Evolutionary conservation across 2,113 vertebrate genomes (phyloP).

Genomic region (Ardeotis arabs): DNA sequence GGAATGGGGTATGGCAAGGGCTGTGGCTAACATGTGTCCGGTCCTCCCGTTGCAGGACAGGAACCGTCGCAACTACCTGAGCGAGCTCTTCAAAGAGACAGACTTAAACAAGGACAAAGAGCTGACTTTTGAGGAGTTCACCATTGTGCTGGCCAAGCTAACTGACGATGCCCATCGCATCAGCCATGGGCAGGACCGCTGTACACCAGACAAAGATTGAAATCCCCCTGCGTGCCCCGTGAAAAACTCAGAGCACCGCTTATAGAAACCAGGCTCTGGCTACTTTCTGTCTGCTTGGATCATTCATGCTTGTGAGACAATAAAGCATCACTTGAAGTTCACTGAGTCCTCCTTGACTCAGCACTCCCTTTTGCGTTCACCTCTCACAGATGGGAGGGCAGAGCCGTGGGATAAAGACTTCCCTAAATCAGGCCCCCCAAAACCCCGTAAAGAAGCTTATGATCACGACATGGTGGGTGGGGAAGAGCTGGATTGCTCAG

Average conservation of each 20-base stretch:
- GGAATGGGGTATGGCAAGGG: not conserved
- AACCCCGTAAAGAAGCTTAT: not conserved
- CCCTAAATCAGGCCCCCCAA: not conserved
- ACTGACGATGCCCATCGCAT: not conserved
- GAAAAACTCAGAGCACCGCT: not conserved
- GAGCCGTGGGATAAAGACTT: not conserved
- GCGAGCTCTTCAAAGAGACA: not conserved
- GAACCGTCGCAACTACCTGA: rapidly evolving
- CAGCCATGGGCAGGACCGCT: not conserved
- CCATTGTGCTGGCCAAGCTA: not conserved
- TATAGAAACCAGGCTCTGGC: not conserved
- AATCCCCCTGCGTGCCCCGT: no score
- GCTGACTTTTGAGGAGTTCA: not conserved
- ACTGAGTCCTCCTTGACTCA: rapidly evolving
- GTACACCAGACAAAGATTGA: not conserved
- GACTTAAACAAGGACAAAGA: not conserved
- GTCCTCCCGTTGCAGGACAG: not conserved
- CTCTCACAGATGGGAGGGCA: rapidly evolving
- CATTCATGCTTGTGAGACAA: not conserved
- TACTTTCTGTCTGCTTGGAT: not conserved
- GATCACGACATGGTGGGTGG: not conserved
- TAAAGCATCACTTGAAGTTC: slow-evolving; percentile 2
- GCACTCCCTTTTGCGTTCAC: rapidly evolving
- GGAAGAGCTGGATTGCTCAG: not conserved
- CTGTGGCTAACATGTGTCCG: no score